Percentiles rank a stretch among this genome's conserved stretches.
phyloP scores from a whole-genome alignment of 2,113 vertebrate species.

The Dromas ardeola region DNA sequence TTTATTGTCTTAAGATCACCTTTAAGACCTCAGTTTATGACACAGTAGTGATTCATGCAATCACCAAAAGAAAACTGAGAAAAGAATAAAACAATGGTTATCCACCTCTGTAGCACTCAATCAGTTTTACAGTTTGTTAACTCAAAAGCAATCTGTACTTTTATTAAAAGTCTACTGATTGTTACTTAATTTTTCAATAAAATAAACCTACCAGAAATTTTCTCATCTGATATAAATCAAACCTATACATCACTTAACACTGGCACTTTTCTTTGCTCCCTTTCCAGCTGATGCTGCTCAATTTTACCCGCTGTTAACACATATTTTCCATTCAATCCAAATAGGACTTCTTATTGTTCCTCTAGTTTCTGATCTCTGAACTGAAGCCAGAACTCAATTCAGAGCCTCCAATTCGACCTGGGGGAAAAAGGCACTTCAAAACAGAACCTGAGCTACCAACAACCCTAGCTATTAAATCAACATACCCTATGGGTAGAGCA shows the following conservation, averaged over 20 bases:
- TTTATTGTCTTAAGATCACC: neutral
- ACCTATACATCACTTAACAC: neutral
- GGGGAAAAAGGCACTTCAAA: neutral
- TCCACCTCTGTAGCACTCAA: neutral
- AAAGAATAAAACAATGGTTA: neutral
- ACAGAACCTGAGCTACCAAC: neutral
- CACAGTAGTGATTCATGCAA: neutral
- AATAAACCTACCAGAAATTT: neutral
- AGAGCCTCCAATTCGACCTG: neutral
- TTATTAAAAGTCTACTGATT: neutral
- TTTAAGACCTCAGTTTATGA: constrained; percentile 7
- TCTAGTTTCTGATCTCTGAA: neutral
- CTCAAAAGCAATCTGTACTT: neutral
- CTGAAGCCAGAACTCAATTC: neutral
- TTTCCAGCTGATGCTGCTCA: neutral
- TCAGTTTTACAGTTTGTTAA: neutral
- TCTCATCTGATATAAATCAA: neutral
- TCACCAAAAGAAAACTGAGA: neutral
- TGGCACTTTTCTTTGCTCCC: neutral
- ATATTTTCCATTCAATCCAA: neutral
- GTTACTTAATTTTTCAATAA: constrained; percentile 11
- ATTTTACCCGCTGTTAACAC: neutral
- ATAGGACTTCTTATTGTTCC: neutral
- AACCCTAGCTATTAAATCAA: neutral
- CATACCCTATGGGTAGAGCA: neutral